Evolutionary conservation across 2,113 vertebrate species (phyloP).

Genomic region (Oreamnos americanus): DNA sequence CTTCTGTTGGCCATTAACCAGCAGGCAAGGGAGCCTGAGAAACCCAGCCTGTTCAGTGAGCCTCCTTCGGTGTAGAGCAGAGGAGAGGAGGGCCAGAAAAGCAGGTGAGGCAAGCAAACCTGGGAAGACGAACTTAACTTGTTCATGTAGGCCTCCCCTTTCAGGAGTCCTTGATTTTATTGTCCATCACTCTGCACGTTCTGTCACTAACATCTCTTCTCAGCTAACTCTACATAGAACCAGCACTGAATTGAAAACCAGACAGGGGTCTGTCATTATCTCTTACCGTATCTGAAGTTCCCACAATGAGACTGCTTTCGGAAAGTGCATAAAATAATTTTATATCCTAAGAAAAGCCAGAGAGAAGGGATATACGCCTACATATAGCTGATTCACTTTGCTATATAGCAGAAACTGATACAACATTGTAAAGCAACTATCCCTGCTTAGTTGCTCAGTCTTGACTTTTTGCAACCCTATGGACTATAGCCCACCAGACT

Average conservation of each 20-base stretch:
- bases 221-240: background rate
- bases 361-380: background rate
- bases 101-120: background rate
- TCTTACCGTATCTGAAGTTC: background rate
- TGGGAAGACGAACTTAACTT: background rate
- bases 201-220: background rate
- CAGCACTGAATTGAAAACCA: background rate
- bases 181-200: background rate
- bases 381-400: background rate
- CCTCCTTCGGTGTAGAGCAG: rapidly evolving
- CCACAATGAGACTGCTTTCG: background rate
- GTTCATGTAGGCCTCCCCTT: background rate
- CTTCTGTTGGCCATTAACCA: background rate
- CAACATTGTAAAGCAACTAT: background rate
- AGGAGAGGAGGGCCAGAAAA: background rate
- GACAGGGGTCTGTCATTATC: background rate
- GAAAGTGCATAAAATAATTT: background rate
- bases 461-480: background rate
- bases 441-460: background rate
- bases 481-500: background rate
- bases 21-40: background rate
- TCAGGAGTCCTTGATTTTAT: background rate
- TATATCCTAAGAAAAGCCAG: background rate
- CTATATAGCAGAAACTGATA: background rate
- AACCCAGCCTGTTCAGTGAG: background rate